Base-by-base conservation (phyloP, 2,888 invertebrate genomes). In the Steromphala cineraria region DNA sequence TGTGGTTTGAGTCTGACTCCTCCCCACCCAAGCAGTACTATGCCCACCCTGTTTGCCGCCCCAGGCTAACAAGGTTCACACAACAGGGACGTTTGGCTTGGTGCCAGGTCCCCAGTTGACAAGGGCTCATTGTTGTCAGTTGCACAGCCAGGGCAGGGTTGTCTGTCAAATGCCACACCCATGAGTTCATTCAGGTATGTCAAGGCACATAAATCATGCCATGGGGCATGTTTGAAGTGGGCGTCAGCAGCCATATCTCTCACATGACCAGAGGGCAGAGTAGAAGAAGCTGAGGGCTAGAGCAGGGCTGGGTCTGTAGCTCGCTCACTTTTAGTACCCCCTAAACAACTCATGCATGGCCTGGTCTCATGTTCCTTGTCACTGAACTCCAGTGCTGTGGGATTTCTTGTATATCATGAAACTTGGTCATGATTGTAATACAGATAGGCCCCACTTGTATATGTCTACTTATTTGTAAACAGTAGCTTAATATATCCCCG, bases 201-300 rank as follows among this genome's bases (percentile, higher is more conserved):
- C 62, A 62, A 28, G 62, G 62, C 62, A 62, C 62, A 62, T 62
- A 62, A 62, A 62, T 62, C 62, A 62, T 62, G 62, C 62, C 62
- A 62, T 15, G 62, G 62, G 62, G 28, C 62, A 62, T 62, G 62
- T 62, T 62, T 62, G 62, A 62, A 62, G 62, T 28, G 17, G 62
- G 62, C 62, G 62, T 62, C 13, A 28, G 28, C 28, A 62, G 17
- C 24, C 13, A 15, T n/a, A 28, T 62, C 24, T 24, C 62, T 62
- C 62, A 24, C 62, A 62, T 62, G 62, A 62, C 62, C 28, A 15
- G 17, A 62, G 46, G 46, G 46, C 10, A 46, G 46, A 46, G n/a
- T n/a, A n/a, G 46, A 5, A 10, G 46, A 13, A 46, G 46, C 46
- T 13, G 1, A 13, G 46, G 46, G 46, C 46, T 46, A 46, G 46